Base-by-base conservation (phyloP, 1,140 invertebrate species). In the Drosophila lacteicornis region DNA sequence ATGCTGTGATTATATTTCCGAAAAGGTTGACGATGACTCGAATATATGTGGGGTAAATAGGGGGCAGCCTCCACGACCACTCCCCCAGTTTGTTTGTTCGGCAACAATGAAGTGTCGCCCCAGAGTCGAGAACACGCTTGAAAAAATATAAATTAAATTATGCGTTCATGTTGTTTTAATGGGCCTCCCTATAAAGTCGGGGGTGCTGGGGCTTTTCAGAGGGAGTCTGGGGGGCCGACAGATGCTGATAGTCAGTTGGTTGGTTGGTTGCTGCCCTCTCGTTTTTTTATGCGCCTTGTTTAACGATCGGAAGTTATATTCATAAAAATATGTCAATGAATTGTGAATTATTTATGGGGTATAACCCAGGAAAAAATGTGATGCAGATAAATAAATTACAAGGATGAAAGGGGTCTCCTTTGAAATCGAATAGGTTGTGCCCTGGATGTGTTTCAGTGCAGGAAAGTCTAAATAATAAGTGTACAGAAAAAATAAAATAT, bases 301-400 rank as follows among this genome's bases (percentile, higher is more conserved):
- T 90, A 90, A 90, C 75, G 85, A 90, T 90, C 85, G 85, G 85
- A 90, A 90, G 85, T 90, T 83, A 90, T 90, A 90, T 90, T 90
- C 85, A 90, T 90, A 90, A 90, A 90, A 90, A 90, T 90, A 90
- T 90, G 85, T 90, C 85, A 90, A 90, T 90, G 81, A 90, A 90
- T 90, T 90, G 85, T 90, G 79, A 90, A 90, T 90, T 85, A 90
- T 90, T 90, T 90, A 90, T 90, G 86, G 58, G 33, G 27, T 17
- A 53, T 50, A 51, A 42, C 17, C 33, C 60, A 22, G 40, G 36
- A 59, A 71, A 82, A 69, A 78, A 80, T 60, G 43, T 49, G 47
- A 66, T 7, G 45, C 75, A 74, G 68, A 80, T 75, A 88, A 87
- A 87, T 87, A 87, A 87, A 88, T 84, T 65, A 79, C 71, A 55